phyloP scores from a whole-genome alignment of 2,113 vertebrate species.

The Bufo gargarizans region DNA sequence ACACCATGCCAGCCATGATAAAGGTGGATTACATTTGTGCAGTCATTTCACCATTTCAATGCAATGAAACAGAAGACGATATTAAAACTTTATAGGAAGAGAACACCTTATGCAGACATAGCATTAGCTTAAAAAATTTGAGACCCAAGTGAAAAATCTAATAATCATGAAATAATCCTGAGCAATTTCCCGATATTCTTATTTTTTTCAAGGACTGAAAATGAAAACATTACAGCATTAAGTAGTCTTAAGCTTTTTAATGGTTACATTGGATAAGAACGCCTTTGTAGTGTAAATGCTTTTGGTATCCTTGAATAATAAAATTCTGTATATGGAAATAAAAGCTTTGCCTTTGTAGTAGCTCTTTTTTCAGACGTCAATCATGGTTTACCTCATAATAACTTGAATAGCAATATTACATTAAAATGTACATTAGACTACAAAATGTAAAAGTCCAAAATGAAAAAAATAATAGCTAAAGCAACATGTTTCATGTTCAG shows the following conservation, averaged over 20 bases:
- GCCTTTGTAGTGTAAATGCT: constrained; percentile 53
- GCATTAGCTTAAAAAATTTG: neutral
- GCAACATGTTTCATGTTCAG: neutral
- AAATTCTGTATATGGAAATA: constrained; percentile 43
- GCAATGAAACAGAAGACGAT: neutral
- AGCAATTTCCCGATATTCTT: constrained; percentile 1
- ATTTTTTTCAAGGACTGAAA: constrained; percentile 3
- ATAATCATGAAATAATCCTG: neutral
- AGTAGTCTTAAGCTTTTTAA: constrained; percentile 43
- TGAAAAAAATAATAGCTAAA: neutral
- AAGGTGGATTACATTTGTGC: neutral
- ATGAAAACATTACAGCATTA: constrained; percentile 23
- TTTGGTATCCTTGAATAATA: constrained; percentile 47
- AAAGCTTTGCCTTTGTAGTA: constrained; percentile 15
- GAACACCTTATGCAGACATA: neutral
- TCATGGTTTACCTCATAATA: constrained; percentile 5
- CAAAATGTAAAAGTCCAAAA: neutral
- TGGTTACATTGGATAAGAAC: constrained; percentile 20
- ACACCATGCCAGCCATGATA: neutral
- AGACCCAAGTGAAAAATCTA: neutral
- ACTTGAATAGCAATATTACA: neutral
- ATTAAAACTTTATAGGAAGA: neutral
- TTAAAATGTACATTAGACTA: neutral
- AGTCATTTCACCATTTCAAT: neutral
- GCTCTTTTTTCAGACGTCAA: constrained; percentile 31